Conservation (phyloP, 2,113 vertebrate genomes). For the Notothenia coriiceps region DNA sequence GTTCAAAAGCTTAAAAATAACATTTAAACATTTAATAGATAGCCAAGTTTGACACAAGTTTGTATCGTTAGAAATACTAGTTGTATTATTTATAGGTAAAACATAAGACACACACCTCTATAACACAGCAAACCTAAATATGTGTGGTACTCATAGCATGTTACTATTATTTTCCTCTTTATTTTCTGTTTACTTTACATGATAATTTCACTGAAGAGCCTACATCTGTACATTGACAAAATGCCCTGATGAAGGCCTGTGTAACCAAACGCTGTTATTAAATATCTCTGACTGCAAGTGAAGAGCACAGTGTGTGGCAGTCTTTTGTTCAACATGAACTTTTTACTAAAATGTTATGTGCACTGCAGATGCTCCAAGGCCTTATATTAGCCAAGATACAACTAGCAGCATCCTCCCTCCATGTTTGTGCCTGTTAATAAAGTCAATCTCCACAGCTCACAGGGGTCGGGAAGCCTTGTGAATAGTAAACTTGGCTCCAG, state of each 20-base stretch:
- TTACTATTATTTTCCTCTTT: not conserved
- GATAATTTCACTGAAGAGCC: not conserved
- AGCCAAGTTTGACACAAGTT: not conserved
- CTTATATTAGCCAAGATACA: not conserved
- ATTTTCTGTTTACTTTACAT: not conserved
- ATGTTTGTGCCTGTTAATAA: conserved; percentile 25
- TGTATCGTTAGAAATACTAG: not conserved
- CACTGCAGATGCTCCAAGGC: not conserved
- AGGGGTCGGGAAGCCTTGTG: conserved; percentile 31
- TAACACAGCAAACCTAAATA: not conserved
- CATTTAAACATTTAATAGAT: not conserved
- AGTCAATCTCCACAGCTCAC: conserved; percentile 42
- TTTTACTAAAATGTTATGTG: not conserved
- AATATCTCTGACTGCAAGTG: too few species aligned
- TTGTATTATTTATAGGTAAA: not conserved
- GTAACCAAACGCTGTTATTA: too few species aligned
- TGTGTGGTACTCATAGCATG: not conserved
- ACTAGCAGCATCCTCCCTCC: not conserved
- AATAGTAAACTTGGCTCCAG: conserved; percentile 29
- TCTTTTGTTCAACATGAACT: too few species aligned
- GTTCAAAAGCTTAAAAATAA: not conserved
- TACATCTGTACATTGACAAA: too few species aligned
- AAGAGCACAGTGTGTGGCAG: too few species aligned
- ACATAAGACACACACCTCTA: not conserved
- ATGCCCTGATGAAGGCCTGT: too few species aligned